phyloP scores from a whole-genome alignment of 2,113 vertebrate species.

The Ameiurus melas region DNA sequence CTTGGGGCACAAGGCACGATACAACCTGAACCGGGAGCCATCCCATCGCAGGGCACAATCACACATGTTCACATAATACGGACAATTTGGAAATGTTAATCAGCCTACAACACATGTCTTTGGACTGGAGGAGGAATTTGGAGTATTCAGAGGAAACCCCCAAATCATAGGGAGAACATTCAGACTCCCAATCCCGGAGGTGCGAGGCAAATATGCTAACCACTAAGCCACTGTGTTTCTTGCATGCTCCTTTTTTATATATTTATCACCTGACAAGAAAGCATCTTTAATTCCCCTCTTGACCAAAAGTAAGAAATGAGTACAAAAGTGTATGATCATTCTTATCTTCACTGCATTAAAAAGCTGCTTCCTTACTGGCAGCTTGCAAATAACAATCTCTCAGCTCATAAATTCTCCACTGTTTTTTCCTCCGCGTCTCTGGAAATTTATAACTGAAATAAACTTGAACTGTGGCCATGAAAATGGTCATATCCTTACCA shows the following conservation, averaged over 20 bases:
- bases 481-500: constrained; percentile 64
- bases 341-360: constrained; percentile 61
- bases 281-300: constrained; percentile 36
- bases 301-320: constrained; percentile 16
- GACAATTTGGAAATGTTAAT: no score
- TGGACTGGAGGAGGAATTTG: no score
- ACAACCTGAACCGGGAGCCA: no score
- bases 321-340: constrained; percentile 43
- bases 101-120: no score
- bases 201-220: no score
- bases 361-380: constrained; percentile 56
- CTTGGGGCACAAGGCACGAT: no score
- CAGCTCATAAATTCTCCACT: constrained; percentile 57
- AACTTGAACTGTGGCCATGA: constrained; percentile 70
- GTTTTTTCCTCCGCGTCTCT: constrained; percentile 60
- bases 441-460: constrained; percentile 67
- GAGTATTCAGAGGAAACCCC: no score
- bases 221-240: no score
- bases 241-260: background rate
- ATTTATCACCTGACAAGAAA: constrained; percentile 23
- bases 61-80: no score
- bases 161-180: no score
- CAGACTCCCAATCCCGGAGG: no score
- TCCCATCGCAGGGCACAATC: no score
- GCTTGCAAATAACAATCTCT: constrained; percentile 58